phyloP scores from a whole-genome alignment of 1,140 invertebrate genomes.

The Thaumetopoea pityocampa region DNA sequence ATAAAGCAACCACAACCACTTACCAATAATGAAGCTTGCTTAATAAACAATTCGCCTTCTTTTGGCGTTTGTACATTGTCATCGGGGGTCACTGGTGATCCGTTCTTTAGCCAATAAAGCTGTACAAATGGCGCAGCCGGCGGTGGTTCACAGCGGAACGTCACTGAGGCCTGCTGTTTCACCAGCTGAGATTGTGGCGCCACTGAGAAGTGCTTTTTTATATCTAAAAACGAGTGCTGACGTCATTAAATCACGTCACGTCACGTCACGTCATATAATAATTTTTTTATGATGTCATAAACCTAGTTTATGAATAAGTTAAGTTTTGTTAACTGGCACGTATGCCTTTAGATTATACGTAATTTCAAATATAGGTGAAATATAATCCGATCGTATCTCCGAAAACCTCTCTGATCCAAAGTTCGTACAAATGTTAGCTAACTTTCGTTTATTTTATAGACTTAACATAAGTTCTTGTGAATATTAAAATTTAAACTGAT shows the following conservation, averaged over 20 bases:
- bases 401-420: no score
- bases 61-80: slow-evolving; percentile 84
- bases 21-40: slow-evolving; percentile 88
- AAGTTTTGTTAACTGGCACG: background rate
- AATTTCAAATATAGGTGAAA: no score
- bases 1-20: no score
- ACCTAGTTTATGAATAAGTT: background rate
- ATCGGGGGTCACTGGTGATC: slow-evolving; percentile 79
- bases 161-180: slow-evolving; percentile 88
- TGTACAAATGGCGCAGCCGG: slow-evolving; percentile 90
- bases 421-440: no score
- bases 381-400: no score
- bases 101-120: slow-evolving; percentile 89
- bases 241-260: no score
- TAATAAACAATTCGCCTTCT: slow-evolving; percentile 92
- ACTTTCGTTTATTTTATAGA: no score
- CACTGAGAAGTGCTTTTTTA: slow-evolving; percentile 90
- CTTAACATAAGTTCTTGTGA: no score
- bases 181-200: slow-evolving; percentile 90
- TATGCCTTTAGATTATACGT: no score
- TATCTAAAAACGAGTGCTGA: slow-evolving; percentile 75
- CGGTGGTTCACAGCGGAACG: slow-evolving; percentile 93
- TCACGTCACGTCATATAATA: no score
- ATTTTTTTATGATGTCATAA: background rate
- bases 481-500: no score